A percentile compares a stretch with the other conserved stretches of the same genome.
These are phyloP conservation scores for Amblyraja radiata DNA, from an alignment of 2,797 vertebrate genomes.

Conservation along the genomic window DNA sequence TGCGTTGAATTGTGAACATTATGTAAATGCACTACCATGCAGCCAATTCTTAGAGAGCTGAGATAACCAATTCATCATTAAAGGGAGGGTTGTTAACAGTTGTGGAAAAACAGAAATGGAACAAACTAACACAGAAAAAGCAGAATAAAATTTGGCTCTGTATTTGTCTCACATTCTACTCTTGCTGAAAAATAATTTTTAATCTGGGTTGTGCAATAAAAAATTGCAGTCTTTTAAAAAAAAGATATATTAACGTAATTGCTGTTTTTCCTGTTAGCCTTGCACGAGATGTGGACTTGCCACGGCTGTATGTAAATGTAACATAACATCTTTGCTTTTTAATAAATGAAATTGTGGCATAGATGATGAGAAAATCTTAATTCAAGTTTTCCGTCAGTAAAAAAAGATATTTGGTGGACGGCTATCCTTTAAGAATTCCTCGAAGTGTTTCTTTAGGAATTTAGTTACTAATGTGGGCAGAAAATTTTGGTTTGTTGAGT, in stretches of 20 bases:
- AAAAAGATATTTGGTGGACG: not conserved
- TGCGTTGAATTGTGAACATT: not conserved
- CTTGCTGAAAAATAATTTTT: not conserved
- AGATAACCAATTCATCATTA: not conserved
- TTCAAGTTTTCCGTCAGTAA: not conserved
- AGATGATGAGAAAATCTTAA: not conserved
- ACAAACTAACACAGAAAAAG: no score
- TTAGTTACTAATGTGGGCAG: not conserved
- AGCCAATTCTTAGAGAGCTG: not conserved
- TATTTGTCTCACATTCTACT: not conserved
- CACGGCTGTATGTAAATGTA: no score
- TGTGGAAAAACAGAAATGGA: not conserved
- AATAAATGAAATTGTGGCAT: not conserved
- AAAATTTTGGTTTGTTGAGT: not conserved
- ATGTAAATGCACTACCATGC: not conserved
- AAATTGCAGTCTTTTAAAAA: not conserved
- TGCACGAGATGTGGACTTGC: no score
- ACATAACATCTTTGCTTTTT: no score
- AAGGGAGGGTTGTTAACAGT: not conserved
- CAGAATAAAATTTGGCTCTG: not conserved
- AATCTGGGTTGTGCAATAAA: not conserved
- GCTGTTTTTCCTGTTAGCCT: not conserved
- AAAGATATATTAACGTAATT: not conserved
- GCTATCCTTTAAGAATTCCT: not conserved
- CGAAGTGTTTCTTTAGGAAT: not conserved